A percentile compares a stretch with the other conserved stretches of the same genome.
Conservation (phyloP, 2,797 vertebrate species). For the Enteromius fasciolatus region DNA sequence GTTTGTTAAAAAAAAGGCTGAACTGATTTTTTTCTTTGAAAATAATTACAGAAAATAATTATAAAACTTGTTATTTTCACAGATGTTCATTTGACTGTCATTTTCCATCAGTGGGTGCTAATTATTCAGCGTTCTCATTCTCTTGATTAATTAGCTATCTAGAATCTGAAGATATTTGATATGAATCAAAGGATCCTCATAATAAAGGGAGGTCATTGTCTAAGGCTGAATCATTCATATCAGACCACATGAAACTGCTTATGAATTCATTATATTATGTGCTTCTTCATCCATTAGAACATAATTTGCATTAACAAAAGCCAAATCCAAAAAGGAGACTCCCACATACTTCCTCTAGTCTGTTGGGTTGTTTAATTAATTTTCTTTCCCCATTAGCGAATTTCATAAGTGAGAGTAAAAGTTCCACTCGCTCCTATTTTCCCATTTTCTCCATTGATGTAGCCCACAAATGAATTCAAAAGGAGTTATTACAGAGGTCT, state of each 20-base stretch:
- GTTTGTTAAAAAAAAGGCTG: neutral
- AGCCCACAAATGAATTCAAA: neutral
- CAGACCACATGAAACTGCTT: slow-evolving; percentile 18
- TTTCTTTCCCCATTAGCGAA: slow-evolving; percentile 10
- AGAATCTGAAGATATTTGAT: slow-evolving; percentile 11
- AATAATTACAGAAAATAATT: neutral
- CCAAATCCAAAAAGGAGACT: slow-evolving; percentile 7
- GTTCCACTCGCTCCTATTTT: neutral
- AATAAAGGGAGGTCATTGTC: slow-evolving; percentile 30
- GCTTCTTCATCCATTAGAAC: slow-evolving; percentile 21
- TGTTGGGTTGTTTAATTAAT: slow-evolving; percentile 10
- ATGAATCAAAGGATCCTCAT: slow-evolving; percentile 12
- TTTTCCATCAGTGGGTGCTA: neutral
- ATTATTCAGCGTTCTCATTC: neutral
- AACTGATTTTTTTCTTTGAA: neutral
- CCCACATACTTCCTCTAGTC: slow-evolving; percentile 27
- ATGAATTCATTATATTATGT: slow-evolving; percentile 17
- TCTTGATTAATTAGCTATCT: slow-evolving; percentile 4
- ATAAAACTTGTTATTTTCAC: neutral
- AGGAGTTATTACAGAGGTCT: slow-evolving; percentile 23
- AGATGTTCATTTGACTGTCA: neutral
- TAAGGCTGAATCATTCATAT: slow-evolving; percentile 9
- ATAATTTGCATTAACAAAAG: slow-evolving; percentile 36
- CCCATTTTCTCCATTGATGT: slow-evolving; percentile 17
- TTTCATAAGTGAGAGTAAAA: neutral